phyloP scores from a whole-genome alignment of 2,888 invertebrate species.

The Camptogramma bilineatum region DNA sequence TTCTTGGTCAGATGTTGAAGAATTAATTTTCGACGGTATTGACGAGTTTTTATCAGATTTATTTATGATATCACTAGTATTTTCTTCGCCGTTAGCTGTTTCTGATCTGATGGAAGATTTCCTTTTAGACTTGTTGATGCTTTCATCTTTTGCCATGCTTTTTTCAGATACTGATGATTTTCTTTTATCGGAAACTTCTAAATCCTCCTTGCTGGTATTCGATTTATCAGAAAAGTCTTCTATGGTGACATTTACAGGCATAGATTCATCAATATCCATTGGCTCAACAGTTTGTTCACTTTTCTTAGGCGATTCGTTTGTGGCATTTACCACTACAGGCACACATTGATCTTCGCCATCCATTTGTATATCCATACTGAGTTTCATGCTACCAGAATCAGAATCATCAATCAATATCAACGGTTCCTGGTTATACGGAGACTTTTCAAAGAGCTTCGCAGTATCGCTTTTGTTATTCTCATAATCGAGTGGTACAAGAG shows the following conservation, averaged over 20 bases:
- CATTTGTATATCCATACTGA: conserved; percentile 41
- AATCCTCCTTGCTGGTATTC: conserved; percentile 33
- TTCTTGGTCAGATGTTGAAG: conserved; percentile 6
- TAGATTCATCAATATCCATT: conserved; percentile 79
- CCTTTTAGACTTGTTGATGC: conserved; percentile 40
- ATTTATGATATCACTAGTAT: conserved; percentile 23
- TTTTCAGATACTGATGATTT: conserved; percentile 24
- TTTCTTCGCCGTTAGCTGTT: conserved; percentile 29
- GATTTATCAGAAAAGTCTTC: conserved; percentile 48
- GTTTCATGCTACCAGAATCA: conserved; percentile 57
- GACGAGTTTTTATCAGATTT: conserved; percentile 21
- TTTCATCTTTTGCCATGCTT: conserved; percentile 28
- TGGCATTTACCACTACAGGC: conserved; percentile 60
- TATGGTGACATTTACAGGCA: conserved; percentile 63
- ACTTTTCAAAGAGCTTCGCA: conserved; percentile 56
- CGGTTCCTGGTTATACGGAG: conserved; percentile 49
- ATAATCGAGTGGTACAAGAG: conserved; percentile 17
- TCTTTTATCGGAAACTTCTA: conserved; percentile 24
- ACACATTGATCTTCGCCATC: conserved; percentile 73
- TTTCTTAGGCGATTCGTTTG: conserved; percentile 38
- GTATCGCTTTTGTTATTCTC: conserved; percentile 41
- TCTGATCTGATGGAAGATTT: conserved; percentile 45
- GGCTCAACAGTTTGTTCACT: conserved; percentile 67
- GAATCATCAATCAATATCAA: conserved; percentile 68
- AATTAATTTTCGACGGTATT: background rate